Evolutionary conservation across 2,797 vertebrate species (phyloP).

Genomic region (Artibeus lituratus): DNA sequence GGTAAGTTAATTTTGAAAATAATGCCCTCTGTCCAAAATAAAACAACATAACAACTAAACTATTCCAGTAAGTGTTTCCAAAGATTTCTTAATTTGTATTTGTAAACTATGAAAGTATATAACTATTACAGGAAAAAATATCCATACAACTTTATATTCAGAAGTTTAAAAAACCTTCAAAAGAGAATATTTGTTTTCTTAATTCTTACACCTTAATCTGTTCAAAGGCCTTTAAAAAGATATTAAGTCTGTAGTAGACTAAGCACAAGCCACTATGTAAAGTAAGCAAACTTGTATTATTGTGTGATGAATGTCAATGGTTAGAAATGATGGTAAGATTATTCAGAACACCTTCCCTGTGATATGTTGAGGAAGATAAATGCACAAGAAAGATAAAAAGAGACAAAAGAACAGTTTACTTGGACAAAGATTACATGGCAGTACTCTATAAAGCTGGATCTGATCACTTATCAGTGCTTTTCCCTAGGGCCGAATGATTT

Average conservation of each 20-base stretch:
- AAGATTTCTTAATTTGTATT: constrained; percentile 34
- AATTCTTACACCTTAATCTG: constrained; percentile 44
- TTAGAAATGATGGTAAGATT: background rate
- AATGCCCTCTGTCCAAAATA: background rate
- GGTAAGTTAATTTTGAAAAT: constrained; percentile 25
- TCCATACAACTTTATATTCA: constrained; percentile 7
- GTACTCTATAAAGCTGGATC: background rate
- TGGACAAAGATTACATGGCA: background rate
- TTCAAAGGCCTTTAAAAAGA: constrained; percentile 4
- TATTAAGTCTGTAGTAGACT: background rate
- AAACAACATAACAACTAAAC: background rate
- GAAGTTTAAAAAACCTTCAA: constrained; percentile 39
- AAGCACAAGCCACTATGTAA: background rate
- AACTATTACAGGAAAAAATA: background rate
- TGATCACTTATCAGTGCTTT: background rate
- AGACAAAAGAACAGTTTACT: background rate
- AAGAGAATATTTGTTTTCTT: constrained; percentile 45
- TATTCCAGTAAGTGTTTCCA: constrained; percentile 21
- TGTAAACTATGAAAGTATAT: background rate
- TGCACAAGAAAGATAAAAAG: background rate
- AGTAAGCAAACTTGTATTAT: background rate
- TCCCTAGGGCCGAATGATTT: background rate
- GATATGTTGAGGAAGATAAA: background rate
- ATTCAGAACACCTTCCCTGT: background rate
- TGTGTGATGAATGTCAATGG: background rate